Conservation (phyloP, 2,113 vertebrate species). For the Chaenogobius annularis region DNA sequence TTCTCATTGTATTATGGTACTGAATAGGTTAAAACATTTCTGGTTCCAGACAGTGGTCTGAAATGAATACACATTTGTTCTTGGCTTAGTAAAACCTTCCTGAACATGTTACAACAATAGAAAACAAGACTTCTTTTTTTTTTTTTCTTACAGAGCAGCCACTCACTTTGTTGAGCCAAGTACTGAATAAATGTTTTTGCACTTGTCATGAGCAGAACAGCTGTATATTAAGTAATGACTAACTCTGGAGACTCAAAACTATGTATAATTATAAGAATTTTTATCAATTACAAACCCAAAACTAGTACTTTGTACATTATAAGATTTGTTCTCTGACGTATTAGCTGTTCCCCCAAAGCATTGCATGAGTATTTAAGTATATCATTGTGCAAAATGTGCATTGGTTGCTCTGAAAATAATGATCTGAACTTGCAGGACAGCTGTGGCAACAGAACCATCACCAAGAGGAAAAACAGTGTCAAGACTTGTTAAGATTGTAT, state of each 20-base stretch:
- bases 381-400: too few species aligned
- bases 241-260: neutral
- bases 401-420: too few species aligned
- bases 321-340: too few species aligned
- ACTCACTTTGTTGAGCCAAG: neutral
- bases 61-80: neutral
- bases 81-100: neutral
- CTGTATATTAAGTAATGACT: neutral
- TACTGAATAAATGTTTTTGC: neutral
- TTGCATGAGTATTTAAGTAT: too few species aligned
- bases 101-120: conserved; percentile 10
- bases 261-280: neutral
- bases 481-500: too few species aligned
- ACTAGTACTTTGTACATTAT: too few species aligned
- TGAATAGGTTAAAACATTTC: too few species aligned
- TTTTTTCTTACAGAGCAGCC: conserved; percentile 17
- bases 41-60: neutral
- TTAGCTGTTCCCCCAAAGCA: too few species aligned
- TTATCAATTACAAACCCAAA: too few species aligned
- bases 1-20: neutral
- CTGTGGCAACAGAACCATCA: too few species aligned
- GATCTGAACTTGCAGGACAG: too few species aligned
- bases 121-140: conserved; percentile 22
- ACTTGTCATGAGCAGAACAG: neutral
- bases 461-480: too few species aligned